phyloP scores from a whole-genome alignment of 2,113 vertebrate species.

The Corvus hawaiiensis region DNA sequence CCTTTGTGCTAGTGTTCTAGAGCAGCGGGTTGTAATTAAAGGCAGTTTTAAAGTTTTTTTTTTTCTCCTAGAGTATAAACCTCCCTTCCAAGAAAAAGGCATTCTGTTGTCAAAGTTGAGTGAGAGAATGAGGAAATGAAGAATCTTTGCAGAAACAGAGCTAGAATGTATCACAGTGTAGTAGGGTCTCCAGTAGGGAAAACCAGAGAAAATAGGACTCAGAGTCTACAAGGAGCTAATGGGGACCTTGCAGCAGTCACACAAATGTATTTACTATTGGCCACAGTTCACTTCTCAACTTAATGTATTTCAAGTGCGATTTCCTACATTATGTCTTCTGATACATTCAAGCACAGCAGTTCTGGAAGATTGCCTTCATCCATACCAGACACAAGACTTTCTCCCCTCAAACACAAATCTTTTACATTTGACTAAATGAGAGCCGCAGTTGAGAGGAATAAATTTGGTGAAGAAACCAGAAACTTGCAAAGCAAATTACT shows the following conservation, averaged over 20 bases:
- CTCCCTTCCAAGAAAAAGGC: constrained; percentile 8
- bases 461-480: not conserved
- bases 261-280: not conserved
- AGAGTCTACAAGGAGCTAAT: not conserved
- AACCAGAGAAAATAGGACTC: constrained; percentile 51
- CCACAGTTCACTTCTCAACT: constrained; percentile 45
- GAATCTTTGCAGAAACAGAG: constrained; percentile 75
- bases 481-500: not conserved
- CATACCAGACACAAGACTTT: constrained; percentile 21
- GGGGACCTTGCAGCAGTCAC: not conserved
- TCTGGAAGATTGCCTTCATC: constrained; percentile 65
- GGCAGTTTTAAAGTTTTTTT: not conserved
- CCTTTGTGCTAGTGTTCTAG: not conserved
- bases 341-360: constrained; percentile 51
- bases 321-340: constrained; percentile 43
- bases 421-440: not conserved
- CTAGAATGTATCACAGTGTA: constrained; percentile 75
- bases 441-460: not conserved
- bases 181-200: constrained; percentile 66
- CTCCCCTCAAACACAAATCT: not conserved
- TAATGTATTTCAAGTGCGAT: not conserved
- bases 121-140: constrained; percentile 71
- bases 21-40: not conserved
- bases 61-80: constrained; percentile 43
- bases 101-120: constrained; percentile 60